A percentile compares a stretch with the other conserved stretches of the same genome.
Conservation (phyloP, 2,888 invertebrate species). For the Heteropelma amictum region DNA sequence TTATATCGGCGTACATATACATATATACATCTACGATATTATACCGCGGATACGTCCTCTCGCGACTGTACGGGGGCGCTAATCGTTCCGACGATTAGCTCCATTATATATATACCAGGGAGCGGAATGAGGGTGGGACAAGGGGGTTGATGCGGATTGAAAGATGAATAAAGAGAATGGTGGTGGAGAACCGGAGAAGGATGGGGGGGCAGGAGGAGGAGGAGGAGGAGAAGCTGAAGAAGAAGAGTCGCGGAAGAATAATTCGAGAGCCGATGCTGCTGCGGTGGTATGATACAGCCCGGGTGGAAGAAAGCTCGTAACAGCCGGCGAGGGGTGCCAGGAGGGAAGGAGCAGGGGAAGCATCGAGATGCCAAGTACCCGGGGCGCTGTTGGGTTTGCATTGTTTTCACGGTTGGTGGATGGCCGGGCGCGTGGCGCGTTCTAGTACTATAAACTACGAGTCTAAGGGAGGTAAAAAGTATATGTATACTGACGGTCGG, state of each 20-base stretch:
- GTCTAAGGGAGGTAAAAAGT: slow-evolving; percentile 34
- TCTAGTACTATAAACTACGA: slow-evolving; percentile 27
- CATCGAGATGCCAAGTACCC: slow-evolving; percentile 57
- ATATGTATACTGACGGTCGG: slow-evolving; percentile 2
- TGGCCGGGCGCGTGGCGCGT: slow-evolving; percentile 48
- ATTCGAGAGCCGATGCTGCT: slow-evolving; percentile 49
- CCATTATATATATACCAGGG: slow-evolving; percentile 47
- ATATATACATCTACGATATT: no score
- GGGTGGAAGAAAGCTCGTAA: slow-evolving; percentile 1
- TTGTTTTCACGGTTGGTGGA: slow-evolving; percentile 51
- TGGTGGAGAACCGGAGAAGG: slow-evolving; percentile 5
- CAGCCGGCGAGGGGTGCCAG: background rate
- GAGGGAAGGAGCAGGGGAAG: slow-evolving; percentile 30
- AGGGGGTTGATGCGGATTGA: slow-evolving; percentile 43
- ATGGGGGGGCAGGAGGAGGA: background rate
- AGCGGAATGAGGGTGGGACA: slow-evolving; percentile 54
- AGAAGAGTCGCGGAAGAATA: slow-evolving; percentile 53
- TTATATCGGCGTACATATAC: no score
- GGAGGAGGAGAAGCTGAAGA: slow-evolving; percentile 2
- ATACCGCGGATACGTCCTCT: background rate
- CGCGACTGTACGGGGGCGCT: slow-evolving; percentile 21
- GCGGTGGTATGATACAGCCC: slow-evolving; percentile 12
- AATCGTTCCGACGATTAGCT: slow-evolving; percentile 56
- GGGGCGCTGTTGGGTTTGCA: slow-evolving; percentile 54
- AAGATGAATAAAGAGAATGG: slow-evolving; percentile 32